phyloP scores from a whole-genome alignment of 2,888 invertebrate species.

The Nomada lathburiana region DNA sequence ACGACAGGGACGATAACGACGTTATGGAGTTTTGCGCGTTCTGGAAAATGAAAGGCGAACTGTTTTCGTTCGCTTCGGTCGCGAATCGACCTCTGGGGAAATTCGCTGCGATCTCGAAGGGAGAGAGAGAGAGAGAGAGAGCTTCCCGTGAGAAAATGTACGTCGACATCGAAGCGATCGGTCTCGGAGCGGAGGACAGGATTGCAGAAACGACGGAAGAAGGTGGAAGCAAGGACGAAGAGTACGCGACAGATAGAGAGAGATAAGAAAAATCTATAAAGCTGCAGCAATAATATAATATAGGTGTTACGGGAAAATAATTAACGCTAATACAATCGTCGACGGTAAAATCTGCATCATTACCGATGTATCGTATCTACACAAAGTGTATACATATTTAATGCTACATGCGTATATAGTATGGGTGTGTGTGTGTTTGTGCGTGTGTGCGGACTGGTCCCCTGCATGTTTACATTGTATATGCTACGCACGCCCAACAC shows the following conservation, averaged over 20 bases:
- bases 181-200: constrained; percentile 11
- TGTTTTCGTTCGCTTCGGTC: constrained; percentile 8
- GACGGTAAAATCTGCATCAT: constrained; percentile 57
- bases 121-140: too few relatives aligned
- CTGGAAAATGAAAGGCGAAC: not conserved
- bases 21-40: not conserved
- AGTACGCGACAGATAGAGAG: constrained; percentile 25
- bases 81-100: not conserved
- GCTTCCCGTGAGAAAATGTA: not conserved
- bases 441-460: too few relatives aligned
- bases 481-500: not conserved
- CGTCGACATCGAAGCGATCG: constrained; percentile 7
- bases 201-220: not conserved
- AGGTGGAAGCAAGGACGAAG: not conserved
- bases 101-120: not conserved
- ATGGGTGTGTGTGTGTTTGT: not conserved
- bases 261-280: constrained; percentile 72
- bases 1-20: not conserved
- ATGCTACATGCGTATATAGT: constrained; percentile 44
- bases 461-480: too few relatives aligned
- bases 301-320: constrained; percentile 77
- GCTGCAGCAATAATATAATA: constrained; percentile 85
- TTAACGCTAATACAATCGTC: constrained; percentile 63
- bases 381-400: constrained; percentile 58
- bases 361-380: constrained; percentile 61